Evolutionary conservation across 2,113 vertebrate genomes (phyloP).

Genomic region (Paramisgurnus dabryanus): DNA sequence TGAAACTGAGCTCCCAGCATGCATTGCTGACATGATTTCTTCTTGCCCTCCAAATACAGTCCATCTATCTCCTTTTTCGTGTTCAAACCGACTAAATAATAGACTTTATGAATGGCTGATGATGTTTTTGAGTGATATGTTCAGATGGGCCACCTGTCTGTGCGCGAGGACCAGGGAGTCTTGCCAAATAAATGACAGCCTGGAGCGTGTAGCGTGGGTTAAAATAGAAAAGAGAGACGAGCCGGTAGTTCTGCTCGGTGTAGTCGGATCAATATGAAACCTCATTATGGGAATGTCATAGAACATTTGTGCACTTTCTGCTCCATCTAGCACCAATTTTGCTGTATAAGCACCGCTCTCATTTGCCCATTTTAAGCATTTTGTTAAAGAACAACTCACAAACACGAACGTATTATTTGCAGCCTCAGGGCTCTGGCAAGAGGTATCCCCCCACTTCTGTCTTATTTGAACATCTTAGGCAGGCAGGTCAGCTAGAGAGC

Average conservation of each 20-base stretch:
- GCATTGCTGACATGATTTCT: conserved; percentile 49
- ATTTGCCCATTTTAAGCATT: conserved; percentile 80
- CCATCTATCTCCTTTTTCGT: conserved; percentile 40
- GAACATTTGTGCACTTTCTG: conserved; percentile 84
- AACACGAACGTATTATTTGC: conserved; percentile 71
- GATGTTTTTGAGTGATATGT: conserved; percentile 60
- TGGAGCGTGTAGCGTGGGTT: conserved; percentile 56
- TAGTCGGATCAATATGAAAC: conserved; percentile 81
- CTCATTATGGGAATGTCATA: conserved; percentile 84
- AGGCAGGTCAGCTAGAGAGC: conserved; percentile 12
- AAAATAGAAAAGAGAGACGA: conserved; percentile 61
- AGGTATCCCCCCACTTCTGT: conserved; percentile 58
- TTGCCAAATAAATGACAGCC: conserved; percentile 61
- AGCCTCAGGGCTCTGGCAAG: conserved; percentile 55
- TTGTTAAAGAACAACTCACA: conserved; percentile 75
- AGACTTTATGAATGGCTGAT: conserved; percentile 63
- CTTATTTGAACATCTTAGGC: conserved; percentile 30
- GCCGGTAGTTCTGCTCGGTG: conserved; percentile 69
- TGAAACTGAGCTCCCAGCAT: conserved; percentile 48
- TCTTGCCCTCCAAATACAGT: conserved; percentile 40
- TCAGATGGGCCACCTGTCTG: conserved; percentile 60
- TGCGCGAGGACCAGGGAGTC: conserved; percentile 39
- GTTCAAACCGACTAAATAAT: conserved; percentile 60
- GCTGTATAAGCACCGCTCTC: conserved; percentile 81
- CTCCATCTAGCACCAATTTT: conserved; percentile 83